Evolutionary conservation across 2,888 invertebrate species (phyloP).

Genomic region (Drosophila flavopinicola): DNA sequence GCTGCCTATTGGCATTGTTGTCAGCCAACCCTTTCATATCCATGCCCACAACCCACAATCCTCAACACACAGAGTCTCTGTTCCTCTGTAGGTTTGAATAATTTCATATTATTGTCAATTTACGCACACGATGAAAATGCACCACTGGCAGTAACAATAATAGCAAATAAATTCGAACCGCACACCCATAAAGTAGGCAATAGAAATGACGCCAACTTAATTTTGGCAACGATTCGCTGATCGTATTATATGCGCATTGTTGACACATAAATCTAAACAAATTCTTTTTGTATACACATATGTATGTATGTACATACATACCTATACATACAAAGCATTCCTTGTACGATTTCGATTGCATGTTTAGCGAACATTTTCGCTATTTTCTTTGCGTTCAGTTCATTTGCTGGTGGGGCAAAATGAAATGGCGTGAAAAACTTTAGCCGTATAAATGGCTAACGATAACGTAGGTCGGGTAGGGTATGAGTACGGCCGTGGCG

Average conservation of each 20-base stretch:
- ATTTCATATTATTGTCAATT: slow-evolving; percentile 74
- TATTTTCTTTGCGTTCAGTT: slow-evolving; percentile 18
- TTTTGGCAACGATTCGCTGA: slow-evolving; percentile 40
- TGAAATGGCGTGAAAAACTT: slow-evolving; percentile 79
- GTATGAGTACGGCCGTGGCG: too few relatives aligned
- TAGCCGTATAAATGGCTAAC: slow-evolving; percentile 69
- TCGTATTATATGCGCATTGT: slow-evolving; percentile 62
- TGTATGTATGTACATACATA: slow-evolving; percentile 25
- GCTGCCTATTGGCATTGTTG: slow-evolving; percentile 49
- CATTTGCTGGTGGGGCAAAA: slow-evolving; percentile 43
- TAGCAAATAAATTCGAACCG: slow-evolving; percentile 37
- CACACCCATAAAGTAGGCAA: slow-evolving; percentile 67
- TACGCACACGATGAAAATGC: slow-evolving; percentile 49
- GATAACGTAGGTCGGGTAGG: slow-evolving; percentile 35
- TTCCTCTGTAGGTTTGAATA: slow-evolving; percentile 43
- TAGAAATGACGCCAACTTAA: slow-evolving; percentile 72
- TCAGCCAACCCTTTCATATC: slow-evolving; percentile 17
- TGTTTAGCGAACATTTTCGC: slow-evolving; percentile 66
- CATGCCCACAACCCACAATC: background rate
- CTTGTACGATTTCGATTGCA: slow-evolving; percentile 58
- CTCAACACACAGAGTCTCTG: background rate
- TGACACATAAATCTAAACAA: slow-evolving; percentile 74
- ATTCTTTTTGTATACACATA: slow-evolving; percentile 38
- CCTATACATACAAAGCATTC: slow-evolving; percentile 24
- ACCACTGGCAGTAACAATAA: slow-evolving; percentile 34